These are phyloP conservation scores for Eurytoma californica DNA, from an alignment of 2,888 invertebrate species.

Conservation along the genomic window DNA sequence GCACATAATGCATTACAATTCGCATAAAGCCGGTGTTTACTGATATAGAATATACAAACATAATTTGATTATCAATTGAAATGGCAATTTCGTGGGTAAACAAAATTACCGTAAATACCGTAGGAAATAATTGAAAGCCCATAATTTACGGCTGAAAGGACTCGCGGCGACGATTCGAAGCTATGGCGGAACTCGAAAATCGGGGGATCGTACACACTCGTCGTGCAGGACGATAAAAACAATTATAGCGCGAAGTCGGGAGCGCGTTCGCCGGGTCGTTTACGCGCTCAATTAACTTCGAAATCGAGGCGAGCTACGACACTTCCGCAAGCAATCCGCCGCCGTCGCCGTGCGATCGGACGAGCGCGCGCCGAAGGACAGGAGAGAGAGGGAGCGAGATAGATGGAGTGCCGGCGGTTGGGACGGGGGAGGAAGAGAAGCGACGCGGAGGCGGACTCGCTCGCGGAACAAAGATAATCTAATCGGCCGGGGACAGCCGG, in stretches of 20 bases:
- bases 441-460: not conserved
- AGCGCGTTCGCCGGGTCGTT: constrained; percentile 4
- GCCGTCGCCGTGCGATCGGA: not conserved
- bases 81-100: too few species aligned
- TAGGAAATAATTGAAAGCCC: too few species aligned
- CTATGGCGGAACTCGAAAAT: not conserved
- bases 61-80: too few species aligned
- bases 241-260: constrained; percentile 29
- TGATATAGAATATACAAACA: too few species aligned
- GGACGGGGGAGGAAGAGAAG: not conserved
- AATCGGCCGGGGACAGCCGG: constrained; percentile 60
- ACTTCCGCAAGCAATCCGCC: constrained; percentile 26
- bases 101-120: too few species aligned
- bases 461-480: constrained; percentile 61
- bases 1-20: too few species aligned
- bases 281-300: constrained; percentile 46
- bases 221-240: constrained; percentile 23
- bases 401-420: not conserved
- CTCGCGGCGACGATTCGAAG: not conserved
- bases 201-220: not conserved
- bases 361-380: not conserved
- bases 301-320: constrained; percentile 30
- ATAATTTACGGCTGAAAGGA: not conserved
- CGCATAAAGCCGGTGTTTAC: too few species aligned
- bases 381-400: not conserved